phyloP scores from a whole-genome alignment of 2,797 vertebrate genomes.

The Tenualosa thibaudeaui region DNA sequence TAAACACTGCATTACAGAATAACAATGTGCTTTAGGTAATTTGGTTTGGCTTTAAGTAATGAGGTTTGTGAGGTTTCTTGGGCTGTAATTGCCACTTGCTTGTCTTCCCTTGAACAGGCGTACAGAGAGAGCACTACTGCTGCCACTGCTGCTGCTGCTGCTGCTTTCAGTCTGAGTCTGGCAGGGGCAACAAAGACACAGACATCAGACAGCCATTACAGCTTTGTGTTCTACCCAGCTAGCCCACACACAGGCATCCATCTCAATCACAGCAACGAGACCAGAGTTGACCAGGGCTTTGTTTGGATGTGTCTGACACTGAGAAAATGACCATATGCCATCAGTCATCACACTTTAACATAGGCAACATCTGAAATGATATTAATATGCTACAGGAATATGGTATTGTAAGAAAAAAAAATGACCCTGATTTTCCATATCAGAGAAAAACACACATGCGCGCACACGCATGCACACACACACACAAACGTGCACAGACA shows the following conservation, averaged over 20 bases:
- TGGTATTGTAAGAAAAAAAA: no score
- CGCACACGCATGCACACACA: neutral
- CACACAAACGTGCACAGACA: no score
- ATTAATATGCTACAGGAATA: no score
- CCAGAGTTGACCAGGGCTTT: no score
- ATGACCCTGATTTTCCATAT: no score
- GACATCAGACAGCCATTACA: neutral
- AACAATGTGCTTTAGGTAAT: neutral
- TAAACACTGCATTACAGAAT: neutral
- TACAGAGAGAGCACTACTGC: neutral
- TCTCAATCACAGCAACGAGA: neutral
- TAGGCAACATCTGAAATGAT: no score
- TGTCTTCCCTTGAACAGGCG: neutral
- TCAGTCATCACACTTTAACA: no score
- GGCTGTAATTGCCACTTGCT: neutral
- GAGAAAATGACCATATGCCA: no score
- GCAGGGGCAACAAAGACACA: neutral
- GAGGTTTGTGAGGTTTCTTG: neutral
- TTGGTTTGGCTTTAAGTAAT: neutral
- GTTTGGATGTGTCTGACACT: no score
- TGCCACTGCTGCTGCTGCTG: no score
- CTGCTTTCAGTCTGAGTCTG: neutral
- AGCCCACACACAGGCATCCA: neutral
- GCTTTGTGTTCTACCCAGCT: neutral
- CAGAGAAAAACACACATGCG: neutral